phyloP scores from a whole-genome alignment of 2,888 invertebrate genomes.

The Brachypalpus laphriformis region DNA sequence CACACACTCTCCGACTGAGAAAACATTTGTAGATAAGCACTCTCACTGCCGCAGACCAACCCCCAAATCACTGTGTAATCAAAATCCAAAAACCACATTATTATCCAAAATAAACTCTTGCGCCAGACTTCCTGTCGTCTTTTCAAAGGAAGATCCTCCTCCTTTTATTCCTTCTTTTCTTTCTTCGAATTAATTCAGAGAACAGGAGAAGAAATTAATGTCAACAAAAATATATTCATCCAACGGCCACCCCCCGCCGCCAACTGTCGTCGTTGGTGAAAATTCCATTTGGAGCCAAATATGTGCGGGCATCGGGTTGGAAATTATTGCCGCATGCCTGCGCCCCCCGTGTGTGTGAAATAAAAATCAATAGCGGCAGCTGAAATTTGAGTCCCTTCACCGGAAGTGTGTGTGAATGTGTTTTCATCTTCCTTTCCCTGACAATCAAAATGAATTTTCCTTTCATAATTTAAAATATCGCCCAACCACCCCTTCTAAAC shows the following conservation, averaged over 20 bases:
- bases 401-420: slow-evolving; percentile 32
- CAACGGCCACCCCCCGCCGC: neutral
- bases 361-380: slow-evolving; percentile 59
- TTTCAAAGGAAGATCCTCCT: slow-evolving; percentile 4
- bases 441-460: slow-evolving; percentile 31
- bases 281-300: slow-evolving; percentile 36
- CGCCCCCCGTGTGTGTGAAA: neutral
- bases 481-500: neutral
- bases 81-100: slow-evolving; percentile 47
- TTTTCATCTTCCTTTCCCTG: neutral
- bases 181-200: slow-evolving; percentile 34
- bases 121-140: slow-evolving; percentile 67
- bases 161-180: neutral
- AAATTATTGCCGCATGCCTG: slow-evolving; percentile 53
- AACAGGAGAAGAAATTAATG: slow-evolving; percentile 48
- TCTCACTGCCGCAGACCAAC: neutral
- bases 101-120: slow-evolving; percentile 55
- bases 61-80: slow-evolving; percentile 17
- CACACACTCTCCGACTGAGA: neutral
- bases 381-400: slow-evolving; percentile 43
- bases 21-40: neutral
- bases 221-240: slow-evolving; percentile 61
- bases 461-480: slow-evolving; percentile 38
- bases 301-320: slow-evolving; percentile 8
- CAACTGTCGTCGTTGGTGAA: neutral